phyloP scores from a whole-genome alignment of 2,113 vertebrate genomes.

The Amphilophus citrinellus region DNA sequence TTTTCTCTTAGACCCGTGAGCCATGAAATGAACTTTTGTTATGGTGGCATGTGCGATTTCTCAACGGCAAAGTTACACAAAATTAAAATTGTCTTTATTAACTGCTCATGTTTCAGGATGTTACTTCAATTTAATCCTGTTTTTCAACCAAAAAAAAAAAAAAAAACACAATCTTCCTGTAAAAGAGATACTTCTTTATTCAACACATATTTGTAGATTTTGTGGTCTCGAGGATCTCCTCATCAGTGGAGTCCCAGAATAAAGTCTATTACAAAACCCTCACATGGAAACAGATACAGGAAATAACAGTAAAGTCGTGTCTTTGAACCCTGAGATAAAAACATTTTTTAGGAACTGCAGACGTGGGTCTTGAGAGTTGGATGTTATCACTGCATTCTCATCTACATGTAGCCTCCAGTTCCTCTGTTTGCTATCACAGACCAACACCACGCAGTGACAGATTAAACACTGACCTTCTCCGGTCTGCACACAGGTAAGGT shows the following conservation, averaged over 20 bases:
- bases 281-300: not conserved
- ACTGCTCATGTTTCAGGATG: not conserved
- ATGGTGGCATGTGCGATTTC: not conserved
- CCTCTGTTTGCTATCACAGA: not conserved
- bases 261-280: not conserved
- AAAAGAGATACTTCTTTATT: not conserved
- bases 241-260: no score
- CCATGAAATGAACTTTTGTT: not conserved
- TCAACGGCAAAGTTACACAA: not conserved
- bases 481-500: constrained; percentile 92
- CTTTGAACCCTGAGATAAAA: not conserved
- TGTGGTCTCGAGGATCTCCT: not conserved
- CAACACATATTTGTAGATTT: fast-evolving
- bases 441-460: not conserved
- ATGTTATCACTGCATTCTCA: not conserved
- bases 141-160: not conserved
- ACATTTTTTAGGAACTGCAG: not conserved
- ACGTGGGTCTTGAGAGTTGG: not conserved
- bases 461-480: constrained; percentile 80
- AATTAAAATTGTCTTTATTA: not conserved
- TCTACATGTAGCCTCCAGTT: not conserved
- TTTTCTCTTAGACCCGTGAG: not conserved
- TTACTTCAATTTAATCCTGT: not conserved
- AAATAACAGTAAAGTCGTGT: not conserved
- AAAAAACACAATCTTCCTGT: not conserved